Conservation (phyloP, 2,113 vertebrate species). For the Phalacrocorax pelagicus region DNA sequence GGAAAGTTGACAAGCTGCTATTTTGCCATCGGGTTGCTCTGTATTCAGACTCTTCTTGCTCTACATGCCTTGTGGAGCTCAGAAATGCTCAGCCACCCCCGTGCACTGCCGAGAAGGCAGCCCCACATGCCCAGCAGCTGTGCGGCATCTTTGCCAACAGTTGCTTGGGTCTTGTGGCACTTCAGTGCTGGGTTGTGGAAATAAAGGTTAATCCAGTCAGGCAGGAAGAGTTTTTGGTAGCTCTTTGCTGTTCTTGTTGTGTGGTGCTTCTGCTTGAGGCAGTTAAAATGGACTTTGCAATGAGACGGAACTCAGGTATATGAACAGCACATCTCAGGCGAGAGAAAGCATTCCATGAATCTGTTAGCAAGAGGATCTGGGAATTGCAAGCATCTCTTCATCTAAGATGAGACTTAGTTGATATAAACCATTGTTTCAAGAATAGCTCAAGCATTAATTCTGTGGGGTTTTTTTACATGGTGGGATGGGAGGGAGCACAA, state of each 20-base stretch:
- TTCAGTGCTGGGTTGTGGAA: neutral
- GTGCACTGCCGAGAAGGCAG: fast-evolving
- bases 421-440: neutral
- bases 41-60: neutral
- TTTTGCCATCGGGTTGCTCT: neutral
- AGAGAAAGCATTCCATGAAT: neutral
- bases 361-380: neutral
- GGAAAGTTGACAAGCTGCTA: neutral
- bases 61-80: neutral
- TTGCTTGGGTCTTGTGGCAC: neutral
- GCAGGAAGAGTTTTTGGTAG: neutral
- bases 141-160: neutral
- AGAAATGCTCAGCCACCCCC: neutral
- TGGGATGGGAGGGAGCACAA: neutral
- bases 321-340: neutral
- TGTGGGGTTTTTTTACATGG: neutral
- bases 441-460: neutral
- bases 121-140: neutral
- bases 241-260: neutral
- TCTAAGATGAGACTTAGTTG: neutral
- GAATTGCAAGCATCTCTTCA: neutral
- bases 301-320: neutral
- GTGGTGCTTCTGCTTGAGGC: neutral
- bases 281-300: neutral
- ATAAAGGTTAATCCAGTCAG: neutral